Evolutionary conservation across 2,113 vertebrate genomes (phyloP).

Genomic region (Sardina pilchardus): DNA sequence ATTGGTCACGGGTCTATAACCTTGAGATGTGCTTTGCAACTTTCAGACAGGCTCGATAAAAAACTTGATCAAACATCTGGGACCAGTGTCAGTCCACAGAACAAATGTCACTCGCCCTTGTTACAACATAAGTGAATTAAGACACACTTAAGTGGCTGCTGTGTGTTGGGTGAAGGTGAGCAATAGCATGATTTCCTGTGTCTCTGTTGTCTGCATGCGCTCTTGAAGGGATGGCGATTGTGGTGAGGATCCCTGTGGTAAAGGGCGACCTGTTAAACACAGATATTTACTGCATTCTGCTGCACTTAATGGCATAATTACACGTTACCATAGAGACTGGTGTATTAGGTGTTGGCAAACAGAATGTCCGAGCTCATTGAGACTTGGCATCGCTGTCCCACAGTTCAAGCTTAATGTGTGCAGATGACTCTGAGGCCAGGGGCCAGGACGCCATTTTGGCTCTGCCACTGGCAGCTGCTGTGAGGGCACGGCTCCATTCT

Average conservation of each 20-base stretch:
- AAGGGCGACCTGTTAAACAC: neutral
- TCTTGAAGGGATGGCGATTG: neutral
- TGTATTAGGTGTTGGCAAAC: neutral
- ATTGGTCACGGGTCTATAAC: constrained; percentile 4
- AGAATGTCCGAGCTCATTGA: neutral
- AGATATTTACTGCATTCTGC: neutral
- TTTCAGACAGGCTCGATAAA: neutral
- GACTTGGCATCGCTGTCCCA: neutral
- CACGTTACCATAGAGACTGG: neutral
- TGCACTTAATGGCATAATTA: neutral
- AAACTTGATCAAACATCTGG: neutral
- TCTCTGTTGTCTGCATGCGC: neutral
- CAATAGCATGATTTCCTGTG: neutral
- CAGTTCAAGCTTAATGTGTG: neutral
- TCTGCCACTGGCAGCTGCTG: neutral
- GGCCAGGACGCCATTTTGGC: neutral
- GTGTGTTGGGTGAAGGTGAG: neutral
- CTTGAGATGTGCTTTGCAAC: constrained; percentile 5
- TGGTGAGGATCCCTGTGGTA: neutral
- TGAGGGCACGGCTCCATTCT: neutral
- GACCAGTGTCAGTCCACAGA: neutral
- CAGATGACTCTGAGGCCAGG: neutral
- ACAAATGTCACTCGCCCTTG: neutral
- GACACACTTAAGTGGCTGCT: neutral
- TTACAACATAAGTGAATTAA: neutral